Evolutionary conservation across 2,888 invertebrate species (phyloP).

Genomic region (Nowickia ferox): DNA sequence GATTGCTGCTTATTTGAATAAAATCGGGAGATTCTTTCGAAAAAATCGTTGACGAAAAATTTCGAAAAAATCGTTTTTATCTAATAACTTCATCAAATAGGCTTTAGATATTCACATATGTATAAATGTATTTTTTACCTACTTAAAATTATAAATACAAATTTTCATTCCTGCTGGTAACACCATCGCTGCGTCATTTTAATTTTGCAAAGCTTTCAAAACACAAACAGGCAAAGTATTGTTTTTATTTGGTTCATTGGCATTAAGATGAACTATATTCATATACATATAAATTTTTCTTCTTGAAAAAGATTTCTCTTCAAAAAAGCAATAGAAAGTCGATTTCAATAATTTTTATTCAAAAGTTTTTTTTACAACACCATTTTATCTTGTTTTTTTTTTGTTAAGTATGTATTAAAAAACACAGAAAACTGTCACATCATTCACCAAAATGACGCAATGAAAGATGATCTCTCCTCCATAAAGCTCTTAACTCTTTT

Average conservation of each 20-base stretch:
- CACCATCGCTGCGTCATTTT: background rate
- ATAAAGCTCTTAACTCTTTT: background rate
- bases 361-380: background rate
- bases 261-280: background rate
- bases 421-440: background rate
- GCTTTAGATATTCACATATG: no score
- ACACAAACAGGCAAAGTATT: background rate
- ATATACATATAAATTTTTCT: background rate
- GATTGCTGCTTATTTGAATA: no score
- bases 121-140: no score
- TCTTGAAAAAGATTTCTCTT: background rate
- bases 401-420: background rate
- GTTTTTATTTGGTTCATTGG: constrained; percentile 3
- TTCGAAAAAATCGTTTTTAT: no score
- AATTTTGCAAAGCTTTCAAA: background rate
- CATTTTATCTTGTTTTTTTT: background rate
- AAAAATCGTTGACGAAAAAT: no score
- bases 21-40: no score
- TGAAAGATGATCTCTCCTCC: background rate
- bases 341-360: background rate
- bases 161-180: no score
- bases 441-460: background rate
- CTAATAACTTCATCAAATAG: no score
- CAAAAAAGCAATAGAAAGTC: background rate
- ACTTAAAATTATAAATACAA: no score